Evolutionary conservation across 2,888 invertebrate species (phyloP).

Genomic region (Muschampia plurimacula): DNA sequence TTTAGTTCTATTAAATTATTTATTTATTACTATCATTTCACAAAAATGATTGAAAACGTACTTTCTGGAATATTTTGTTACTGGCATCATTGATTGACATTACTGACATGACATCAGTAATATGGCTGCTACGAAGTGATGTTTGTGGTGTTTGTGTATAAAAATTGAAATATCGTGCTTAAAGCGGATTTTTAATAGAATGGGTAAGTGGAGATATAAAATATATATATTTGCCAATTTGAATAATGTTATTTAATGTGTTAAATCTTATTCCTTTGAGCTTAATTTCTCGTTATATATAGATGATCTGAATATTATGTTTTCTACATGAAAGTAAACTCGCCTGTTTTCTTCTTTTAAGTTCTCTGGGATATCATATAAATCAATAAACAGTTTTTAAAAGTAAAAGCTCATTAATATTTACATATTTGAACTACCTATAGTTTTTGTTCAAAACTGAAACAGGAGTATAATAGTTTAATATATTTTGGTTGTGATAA

Average conservation of each 20-base stretch:
- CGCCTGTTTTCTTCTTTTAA: neutral
- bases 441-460: neutral
- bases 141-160: constrained; percentile 73
- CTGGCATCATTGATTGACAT: constrained; percentile 47
- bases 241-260: neutral
- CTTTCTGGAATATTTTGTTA: neutral
- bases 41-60: neutral
- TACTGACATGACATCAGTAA: constrained; percentile 51
- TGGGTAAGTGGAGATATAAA: constrained; percentile 65
- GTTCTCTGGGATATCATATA: neutral
- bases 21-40: neutral
- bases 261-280: neutral
- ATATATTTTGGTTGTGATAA: neutral
- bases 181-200: constrained; percentile 54
- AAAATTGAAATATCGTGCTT: constrained; percentile 57
- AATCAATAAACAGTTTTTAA: neutral
- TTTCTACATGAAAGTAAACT: constrained; percentile 12
- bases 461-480: neutral
- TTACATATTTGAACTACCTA: neutral
- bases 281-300: neutral
- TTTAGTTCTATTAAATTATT: too few relatives aligned
- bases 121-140: constrained; percentile 74
- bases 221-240: neutral
- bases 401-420: neutral
- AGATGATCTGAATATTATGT: constrained; percentile 22